phyloP scores from a whole-genome alignment of 2,888 invertebrate species.

The Chrysina gloriosa region DNA sequence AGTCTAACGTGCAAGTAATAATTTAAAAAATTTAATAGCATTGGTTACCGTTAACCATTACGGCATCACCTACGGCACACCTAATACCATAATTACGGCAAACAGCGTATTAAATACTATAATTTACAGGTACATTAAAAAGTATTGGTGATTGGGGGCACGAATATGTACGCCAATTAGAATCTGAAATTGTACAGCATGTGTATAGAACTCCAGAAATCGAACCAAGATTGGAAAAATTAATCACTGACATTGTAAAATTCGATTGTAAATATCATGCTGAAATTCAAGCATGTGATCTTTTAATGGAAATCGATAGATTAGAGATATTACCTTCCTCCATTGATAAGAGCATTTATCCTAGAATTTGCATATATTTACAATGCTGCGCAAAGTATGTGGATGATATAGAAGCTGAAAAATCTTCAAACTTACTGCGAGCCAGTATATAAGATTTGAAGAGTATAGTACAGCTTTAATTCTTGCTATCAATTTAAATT shows the following conservation, averaged over 20 bases:
- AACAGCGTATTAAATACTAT: conserved; percentile 59
- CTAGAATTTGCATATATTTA: conserved; percentile 92
- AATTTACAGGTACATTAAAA: conserved; percentile 81
- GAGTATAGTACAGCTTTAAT: conserved; percentile 92
- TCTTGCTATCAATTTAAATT: conserved; percentile 91
- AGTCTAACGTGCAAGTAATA: too few relatives aligned
- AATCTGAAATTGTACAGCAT: conserved; percentile 89
- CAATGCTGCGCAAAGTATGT: conserved; percentile 92
- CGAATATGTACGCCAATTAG: conserved; percentile 96
- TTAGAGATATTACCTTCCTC: conserved; percentile 87
- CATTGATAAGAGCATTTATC: conserved; percentile 90
- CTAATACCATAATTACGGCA: too few relatives aligned
- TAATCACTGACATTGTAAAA: conserved; percentile 89
- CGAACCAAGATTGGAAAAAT: conserved; percentile 73
- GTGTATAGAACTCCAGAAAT: conserved; percentile 71
- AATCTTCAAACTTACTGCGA: conserved; percentile 83
- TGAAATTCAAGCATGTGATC: conserved; percentile 98
- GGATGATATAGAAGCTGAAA: conserved; percentile 93
- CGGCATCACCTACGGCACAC: too few relatives aligned
- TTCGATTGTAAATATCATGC: conserved; percentile 99
- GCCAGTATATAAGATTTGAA: conserved; percentile 87
- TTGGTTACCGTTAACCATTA: too few relatives aligned
- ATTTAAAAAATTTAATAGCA: too few relatives aligned
- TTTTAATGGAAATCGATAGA: conserved; percentile 96
- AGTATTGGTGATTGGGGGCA: conserved; percentile 99